Evolutionary conservation across 2,797 vertebrate genomes (phyloP).

Genomic region (Danio tinwini): DNA sequence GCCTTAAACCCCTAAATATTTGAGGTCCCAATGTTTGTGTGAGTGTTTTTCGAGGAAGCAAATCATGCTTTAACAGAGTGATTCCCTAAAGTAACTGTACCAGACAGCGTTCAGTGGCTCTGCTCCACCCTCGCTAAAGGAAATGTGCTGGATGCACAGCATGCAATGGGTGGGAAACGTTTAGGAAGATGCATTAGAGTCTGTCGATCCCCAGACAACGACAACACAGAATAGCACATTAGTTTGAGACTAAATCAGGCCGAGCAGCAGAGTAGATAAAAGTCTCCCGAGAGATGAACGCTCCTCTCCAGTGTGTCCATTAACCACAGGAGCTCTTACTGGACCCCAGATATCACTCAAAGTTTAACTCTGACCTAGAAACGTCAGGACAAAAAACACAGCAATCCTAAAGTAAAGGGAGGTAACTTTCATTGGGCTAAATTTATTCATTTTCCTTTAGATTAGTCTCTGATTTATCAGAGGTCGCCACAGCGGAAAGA

Average conservation of each 20-base stretch:
- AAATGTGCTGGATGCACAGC: background rate
- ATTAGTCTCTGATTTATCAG: too few species aligned
- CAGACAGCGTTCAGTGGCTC: background rate
- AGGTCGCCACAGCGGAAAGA: too few species aligned
- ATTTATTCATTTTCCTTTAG: too few species aligned
- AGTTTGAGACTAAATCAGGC: conserved; percentile 29
- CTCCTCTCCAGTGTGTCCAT: conserved; percentile 28
- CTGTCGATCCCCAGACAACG: background rate
- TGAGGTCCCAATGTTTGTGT: too few species aligned
- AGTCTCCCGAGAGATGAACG: conserved; percentile 19
- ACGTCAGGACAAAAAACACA: conserved; percentile 11
- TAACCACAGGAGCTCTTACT: conserved; percentile 21
- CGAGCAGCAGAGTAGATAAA: conserved; percentile 17
- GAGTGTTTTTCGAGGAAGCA: background rate
- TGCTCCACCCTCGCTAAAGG: conserved; percentile 2
- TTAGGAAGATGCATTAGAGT: background rate
- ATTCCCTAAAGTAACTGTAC: background rate
- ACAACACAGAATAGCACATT: conserved; percentile 32
- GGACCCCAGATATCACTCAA: conserved; percentile 8
- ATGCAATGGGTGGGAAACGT: background rate
- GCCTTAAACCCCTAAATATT: background rate
- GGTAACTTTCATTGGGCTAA: too few species aligned
- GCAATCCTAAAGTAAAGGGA: background rate
- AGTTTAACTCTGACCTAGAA: conserved; percentile 31
- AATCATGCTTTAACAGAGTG: background rate